A percentile compares a stretch with the other conserved stretches of the same genome.
phyloP scores from a whole-genome alignment of 2,888 invertebrate genomes.

The Drosophila infuscata region DNA sequence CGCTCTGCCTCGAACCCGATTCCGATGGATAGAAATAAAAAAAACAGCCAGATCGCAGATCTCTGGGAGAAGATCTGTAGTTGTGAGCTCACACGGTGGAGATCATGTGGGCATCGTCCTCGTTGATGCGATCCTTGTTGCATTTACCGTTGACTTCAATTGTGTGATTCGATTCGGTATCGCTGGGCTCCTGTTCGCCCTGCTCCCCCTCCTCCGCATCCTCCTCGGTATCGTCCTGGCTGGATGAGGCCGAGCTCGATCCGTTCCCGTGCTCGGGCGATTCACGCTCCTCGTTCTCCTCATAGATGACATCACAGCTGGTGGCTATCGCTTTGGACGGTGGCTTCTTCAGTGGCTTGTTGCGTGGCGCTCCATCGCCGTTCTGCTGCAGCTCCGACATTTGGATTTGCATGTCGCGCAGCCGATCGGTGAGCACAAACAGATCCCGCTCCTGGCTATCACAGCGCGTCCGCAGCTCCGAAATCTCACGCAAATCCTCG shows the following conservation, averaged over 20 bases:
- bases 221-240: conserved; percentile 36
- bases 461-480: conserved; percentile 86
- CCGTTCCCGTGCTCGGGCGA: conserved; percentile 64
- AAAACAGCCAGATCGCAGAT: neutral
- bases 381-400: conserved; percentile 80
- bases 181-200: conserved; percentile 61
- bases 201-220: conserved; percentile 44
- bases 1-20: neutral
- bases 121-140: conserved; percentile 63
- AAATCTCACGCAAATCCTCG: conserved; percentile 87
- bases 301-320: conserved; percentile 85
- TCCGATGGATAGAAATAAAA: neutral
- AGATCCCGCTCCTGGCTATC: conserved; percentile 87
- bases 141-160: conserved; percentile 66
- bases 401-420: conserved; percentile 87
- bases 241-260: conserved; percentile 38
- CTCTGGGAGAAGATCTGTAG: neutral
- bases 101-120: conserved; percentile 80
- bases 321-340: conserved; percentile 84
- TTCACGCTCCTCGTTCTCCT: conserved; percentile 84
- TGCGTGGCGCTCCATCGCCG: conserved; percentile 35
- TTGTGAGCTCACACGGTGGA: conserved; percentile 68
- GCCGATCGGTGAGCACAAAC: conserved; percentile 86
- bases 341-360: conserved; percentile 80
- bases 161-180: conserved; percentile 70